phyloP scores from a whole-genome alignment of 1,140 invertebrate species.

The Bombus breviceps region DNA sequence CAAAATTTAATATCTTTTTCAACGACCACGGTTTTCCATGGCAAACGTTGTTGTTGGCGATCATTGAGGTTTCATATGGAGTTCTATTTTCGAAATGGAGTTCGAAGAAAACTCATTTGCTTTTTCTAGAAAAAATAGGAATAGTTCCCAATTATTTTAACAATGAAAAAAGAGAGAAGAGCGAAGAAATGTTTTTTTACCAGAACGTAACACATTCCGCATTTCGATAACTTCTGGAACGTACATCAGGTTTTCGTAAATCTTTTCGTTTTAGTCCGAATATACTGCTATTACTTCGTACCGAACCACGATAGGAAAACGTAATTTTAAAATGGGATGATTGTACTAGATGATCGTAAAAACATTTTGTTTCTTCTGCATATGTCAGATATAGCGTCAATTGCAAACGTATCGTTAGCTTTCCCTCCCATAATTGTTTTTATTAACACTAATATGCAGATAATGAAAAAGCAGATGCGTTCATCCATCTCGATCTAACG shows the following conservation, averaged over 20 bases:
- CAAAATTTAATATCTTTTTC: conserved; percentile 14
- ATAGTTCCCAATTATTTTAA: background rate
- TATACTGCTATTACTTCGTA: background rate
- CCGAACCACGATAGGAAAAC: background rate
- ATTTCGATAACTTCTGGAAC: background rate
- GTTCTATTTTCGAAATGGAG: background rate
- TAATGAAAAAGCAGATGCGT: too few relatives aligned
- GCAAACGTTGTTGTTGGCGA: background rate
- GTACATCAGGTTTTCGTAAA: background rate
- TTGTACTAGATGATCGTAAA: background rate
- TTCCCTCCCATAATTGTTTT: too few relatives aligned
- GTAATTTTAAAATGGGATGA: background rate
- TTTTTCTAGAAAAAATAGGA: background rate
- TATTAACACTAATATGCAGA: too few relatives aligned
- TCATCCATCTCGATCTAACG: too few relatives aligned
- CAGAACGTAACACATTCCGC: too few relatives aligned
- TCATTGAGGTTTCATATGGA: background rate
- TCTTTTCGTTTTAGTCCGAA: background rate
- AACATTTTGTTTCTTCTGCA: too few relatives aligned
- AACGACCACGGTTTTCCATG: background rate
- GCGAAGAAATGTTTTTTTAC: background rate
- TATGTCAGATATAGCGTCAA: too few relatives aligned
- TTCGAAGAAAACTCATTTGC: background rate
- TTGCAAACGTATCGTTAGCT: too few relatives aligned
- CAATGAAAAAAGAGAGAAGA: background rate